These are phyloP conservation scores for Polietes domitor DNA, from an alignment of 2,888 invertebrate genomes.

Conservation along the genomic window DNA sequence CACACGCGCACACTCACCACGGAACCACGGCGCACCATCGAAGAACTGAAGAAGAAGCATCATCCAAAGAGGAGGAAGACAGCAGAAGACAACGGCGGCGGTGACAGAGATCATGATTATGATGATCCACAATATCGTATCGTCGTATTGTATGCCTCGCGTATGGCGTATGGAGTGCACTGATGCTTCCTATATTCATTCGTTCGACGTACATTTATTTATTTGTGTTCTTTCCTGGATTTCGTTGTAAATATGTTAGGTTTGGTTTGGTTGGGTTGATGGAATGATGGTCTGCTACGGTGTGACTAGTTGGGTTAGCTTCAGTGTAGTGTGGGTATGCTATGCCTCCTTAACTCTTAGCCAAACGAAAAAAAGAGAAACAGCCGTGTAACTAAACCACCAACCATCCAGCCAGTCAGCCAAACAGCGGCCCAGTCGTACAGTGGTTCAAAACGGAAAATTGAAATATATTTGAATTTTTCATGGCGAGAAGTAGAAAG, in stretches of 20 bases:
- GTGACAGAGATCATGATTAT: constrained; percentile 52
- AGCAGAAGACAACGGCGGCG: constrained; percentile 70
- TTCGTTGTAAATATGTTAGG: constrained; percentile 56
- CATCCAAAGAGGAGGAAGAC: constrained; percentile 60
- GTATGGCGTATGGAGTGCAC: constrained; percentile 4
- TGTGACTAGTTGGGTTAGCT: constrained; percentile 50
- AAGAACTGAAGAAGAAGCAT: constrained; percentile 34
- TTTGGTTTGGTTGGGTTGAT: constrained; percentile 52
- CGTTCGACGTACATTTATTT: background rate
- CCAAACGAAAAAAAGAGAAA: background rate
- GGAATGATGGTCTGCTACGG: constrained; percentile 54
- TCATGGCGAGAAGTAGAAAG: too few species aligned
- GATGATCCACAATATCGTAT: constrained; percentile 54
- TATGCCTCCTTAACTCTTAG: constrained; percentile 23
- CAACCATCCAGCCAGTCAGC: constrained; percentile 45
- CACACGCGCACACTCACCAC: background rate
- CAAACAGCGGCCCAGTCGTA: background rate
- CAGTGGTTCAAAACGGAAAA: background rate
- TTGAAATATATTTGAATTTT: too few species aligned
- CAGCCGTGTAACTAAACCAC: constrained; percentile 45
- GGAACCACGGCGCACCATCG: background rate
- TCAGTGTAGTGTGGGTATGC: background rate
- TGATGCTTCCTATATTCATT: constrained; percentile 17
- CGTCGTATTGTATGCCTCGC: constrained; percentile 16
- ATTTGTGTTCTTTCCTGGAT: constrained; percentile 61